Base-by-base conservation (phyloP, 2,888 invertebrate genomes). In the Tipula unca region DNA sequence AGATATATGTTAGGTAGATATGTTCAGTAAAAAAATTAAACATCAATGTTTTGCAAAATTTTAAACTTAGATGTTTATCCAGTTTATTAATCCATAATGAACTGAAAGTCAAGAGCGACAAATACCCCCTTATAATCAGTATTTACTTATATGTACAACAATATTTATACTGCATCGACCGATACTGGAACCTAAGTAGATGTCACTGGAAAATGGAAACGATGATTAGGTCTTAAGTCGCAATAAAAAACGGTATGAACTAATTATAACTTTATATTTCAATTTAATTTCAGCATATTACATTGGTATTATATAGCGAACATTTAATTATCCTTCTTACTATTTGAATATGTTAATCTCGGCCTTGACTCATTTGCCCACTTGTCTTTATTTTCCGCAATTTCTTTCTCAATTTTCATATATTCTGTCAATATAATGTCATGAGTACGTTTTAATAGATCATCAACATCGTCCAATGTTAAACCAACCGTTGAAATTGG, bases 401-500 rank as follows among this genome's bases (percentile, higher is more conserved):
- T 29, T 48, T 85, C 85, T 29, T 85, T 85, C 10, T 29, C 17
- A n/a, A 85, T 8, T 29, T 48, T 85, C 54, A 25, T 29, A 54
- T 48, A 85, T 85, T 85, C 85, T 1, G 32, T 32, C 17, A 48
- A 36, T 14, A 54, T 32, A 54, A 54, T n/a, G 13, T 25, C 36
- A 32, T 32, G 29, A 32, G 54, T 32, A 5, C 29, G 1, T 5
- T 85, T 29, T 8, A 32, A 10, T 10, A 85, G 29, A n/a, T 29
- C 29, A 54, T 85, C 54, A 14, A 54, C 48, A 17, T 48, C 48
- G n/a, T n/a, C 54, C 4, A 85, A 17, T 17, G 48, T 48, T 48
- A 48, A 85, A 29, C 85, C 85, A 29, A 48, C 32, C 3, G 85
- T 85, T 10, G 32, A 17, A n/a, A 85, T 85, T 85, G 48, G 48